Evolutionary conservation across 2,113 vertebrate species (phyloP).

Genomic region (Porphyrio hochstetteri): DNA sequence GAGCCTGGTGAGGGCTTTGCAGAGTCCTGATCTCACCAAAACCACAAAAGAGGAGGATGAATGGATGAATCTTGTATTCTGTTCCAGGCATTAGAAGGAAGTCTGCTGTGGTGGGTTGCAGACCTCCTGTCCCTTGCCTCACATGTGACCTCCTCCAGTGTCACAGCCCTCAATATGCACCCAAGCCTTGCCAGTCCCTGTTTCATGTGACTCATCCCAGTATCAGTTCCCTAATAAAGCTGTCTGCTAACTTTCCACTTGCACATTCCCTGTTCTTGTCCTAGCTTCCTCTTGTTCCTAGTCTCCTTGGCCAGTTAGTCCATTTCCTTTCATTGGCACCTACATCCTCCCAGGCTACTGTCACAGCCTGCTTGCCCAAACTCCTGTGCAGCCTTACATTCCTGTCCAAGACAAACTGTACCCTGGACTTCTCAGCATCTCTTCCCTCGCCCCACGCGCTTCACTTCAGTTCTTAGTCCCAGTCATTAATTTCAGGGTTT

Average conservation of each 20-base stretch:
- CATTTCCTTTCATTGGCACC: neutral
- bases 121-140: neutral
- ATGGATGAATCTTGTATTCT: neutral
- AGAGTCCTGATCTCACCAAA: neutral
- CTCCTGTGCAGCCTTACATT: neutral
- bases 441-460: neutral
- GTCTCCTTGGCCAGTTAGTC: neutral
- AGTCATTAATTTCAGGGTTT: neutral
- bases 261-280: neutral
- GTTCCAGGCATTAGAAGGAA: neutral
- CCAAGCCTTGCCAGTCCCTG: neutral
- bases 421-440: neutral
- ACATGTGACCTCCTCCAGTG: neutral
- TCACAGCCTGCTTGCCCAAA: neutral
- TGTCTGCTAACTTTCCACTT: neutral
- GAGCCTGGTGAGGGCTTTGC: neutral
- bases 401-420: neutral
- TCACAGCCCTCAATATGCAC: neutral
- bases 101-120: neutral
- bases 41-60: neutral
- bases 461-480: neutral
- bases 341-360: neutral
- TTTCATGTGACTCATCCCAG: neutral
- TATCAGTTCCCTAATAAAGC: neutral
- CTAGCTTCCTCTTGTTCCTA: neutral